Evolutionary conservation across 2,113 vertebrate genomes (phyloP).

Genomic region (Hippocampus abdominalis): DNA sequence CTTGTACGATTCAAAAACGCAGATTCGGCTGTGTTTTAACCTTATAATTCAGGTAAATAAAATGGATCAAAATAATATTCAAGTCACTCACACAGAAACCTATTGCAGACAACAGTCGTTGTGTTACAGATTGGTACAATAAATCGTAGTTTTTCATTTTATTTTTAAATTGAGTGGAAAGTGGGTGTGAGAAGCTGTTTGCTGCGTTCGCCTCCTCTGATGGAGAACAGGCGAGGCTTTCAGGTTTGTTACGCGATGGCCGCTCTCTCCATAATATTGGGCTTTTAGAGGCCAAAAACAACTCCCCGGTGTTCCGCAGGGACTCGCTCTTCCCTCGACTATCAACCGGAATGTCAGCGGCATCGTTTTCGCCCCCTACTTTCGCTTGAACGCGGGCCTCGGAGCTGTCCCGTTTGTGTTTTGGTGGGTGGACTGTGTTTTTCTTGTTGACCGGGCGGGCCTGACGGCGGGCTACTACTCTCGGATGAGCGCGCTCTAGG

Average conservation of each 20-base stretch:
- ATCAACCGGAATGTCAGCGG: constrained; percentile 59
- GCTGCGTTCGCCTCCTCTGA: constrained; percentile 61
- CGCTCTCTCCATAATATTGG: constrained; percentile 66
- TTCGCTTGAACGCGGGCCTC: not conserved
- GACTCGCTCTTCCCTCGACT: constrained; percentile 2
- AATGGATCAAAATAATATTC: not conserved
- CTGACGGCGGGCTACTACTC: constrained; percentile 62
- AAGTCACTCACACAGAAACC: rapidly evolving
- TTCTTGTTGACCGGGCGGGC: constrained; percentile 68
- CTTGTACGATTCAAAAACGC: constrained; percentile 17
- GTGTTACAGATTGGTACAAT: rapidly evolving
- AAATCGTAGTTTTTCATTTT: not conserved
- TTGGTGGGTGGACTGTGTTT: constrained; percentile 48
- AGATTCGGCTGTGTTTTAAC: constrained; percentile 42
- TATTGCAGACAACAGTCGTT: not conserved
- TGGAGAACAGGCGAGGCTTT: constrained; percentile 80
- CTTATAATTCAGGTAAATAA: not conserved
- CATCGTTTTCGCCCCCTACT: constrained; percentile 21
- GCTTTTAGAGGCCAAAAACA: constrained; percentile 54
- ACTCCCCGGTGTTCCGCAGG: constrained; percentile 19
- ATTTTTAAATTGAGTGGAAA: constrained; percentile 50
- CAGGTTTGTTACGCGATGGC: constrained; percentile 79
- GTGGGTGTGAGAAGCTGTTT: constrained; percentile 35
- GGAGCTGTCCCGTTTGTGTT: constrained; percentile 34
- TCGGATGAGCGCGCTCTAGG: constrained; percentile 57